Evolutionary conservation across 2,888 invertebrate genomes (phyloP), one percentile per base, ranked within the genome.

Genomic region (Tenthredo amoena): DNA sequence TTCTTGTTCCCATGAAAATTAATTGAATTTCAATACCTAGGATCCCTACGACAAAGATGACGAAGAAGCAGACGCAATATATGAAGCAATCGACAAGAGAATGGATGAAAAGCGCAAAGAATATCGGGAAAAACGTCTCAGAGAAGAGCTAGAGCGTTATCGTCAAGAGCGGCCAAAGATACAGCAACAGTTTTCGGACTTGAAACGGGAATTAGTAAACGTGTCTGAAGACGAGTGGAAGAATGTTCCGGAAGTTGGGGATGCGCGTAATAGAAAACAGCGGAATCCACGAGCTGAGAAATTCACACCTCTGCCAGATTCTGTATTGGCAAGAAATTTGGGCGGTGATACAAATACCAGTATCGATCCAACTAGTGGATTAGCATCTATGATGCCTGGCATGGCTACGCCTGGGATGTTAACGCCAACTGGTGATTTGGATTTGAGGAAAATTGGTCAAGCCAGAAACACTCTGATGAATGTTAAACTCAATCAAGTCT

Each of bases 21-120:
- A 21, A 62, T 26, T 9, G 62, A 62, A 10, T 62, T 62, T 26
- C 1, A 12, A 62, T 26, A 10, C 26, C 47, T 87, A 95, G 95
- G 99, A 99, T 95, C 99, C 99, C 0, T 99, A 99, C 93, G 99
- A 99, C 93, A 99, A 99, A 95, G 99, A 99, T 93, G 99, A 99
- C 93, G 99, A 99, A 90, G 99, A 99, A 94, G 99, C 99, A 0
- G 99, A 99, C 95, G 97, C 98, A 12, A 99, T 99, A 89, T 99
- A 99, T 94, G 99, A 99, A 93, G 98, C 98, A 2, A 99, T 99
- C 90, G 99, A 99, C 92, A 98, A 99, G 92, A 95, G 99, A 87
- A 99, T 99, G 98, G 99, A 99, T 94, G 99, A 99, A 92, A 99
- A 99, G 92, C 95, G 99, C 31, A 99, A 99, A 92, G 99, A 99